Evolutionary conservation across 2,113 vertebrate genomes (phyloP), one percentile per base, ranked within the genome.

Genomic region (Callipepla californica): DNA sequence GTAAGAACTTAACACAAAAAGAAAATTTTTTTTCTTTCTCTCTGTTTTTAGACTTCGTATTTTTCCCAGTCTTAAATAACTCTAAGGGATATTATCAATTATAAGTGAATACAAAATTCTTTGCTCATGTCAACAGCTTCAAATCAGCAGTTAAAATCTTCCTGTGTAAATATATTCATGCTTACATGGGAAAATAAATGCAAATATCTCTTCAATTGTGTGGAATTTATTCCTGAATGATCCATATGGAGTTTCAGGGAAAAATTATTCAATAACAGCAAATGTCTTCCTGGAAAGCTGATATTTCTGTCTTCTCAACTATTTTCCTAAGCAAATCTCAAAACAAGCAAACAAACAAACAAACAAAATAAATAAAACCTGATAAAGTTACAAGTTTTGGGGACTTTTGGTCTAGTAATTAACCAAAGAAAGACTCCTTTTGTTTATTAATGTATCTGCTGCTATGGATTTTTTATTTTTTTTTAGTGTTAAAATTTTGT

Each of bases 401-500:
- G 66, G 65, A 74, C 82, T 51, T 92, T 92, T 88, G 91, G 84
- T 95, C 91, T 95, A 94, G 26, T 5, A 2, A 96, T 44, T 88
- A 97, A 95, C 58, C 44, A 93, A 96, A 96, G 42, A 70, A 92
- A 81, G 58, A 48, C 69, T 80, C 51, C 50, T 94, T 97, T 95
- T 92, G 57, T 72, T 96, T 80, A 95, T 97, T 97, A 96, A 95
- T 91, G 88, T 78, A 75, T 68, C 45, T 58, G 26, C 83, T 88
- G 73, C 58, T 94, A 70, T 85, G 26, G 89, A 94, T 28, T 53
- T 16, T 28, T 30, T 55, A 11, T 65, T 94, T 96, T 96, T 92
- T 88, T 90, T 96, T 85, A 96, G 74, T 13, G 6, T 95, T 91
- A 96, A 97, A 91, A 89, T 85, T 66, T 69, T 96, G 57, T 91